A percentile compares a stretch with the other conserved stretches of the same genome.
These are phyloP conservation scores for Centruroides vittatus DNA, from an alignment of 1,140 invertebrate genomes.

Conservation along the genomic window DNA sequence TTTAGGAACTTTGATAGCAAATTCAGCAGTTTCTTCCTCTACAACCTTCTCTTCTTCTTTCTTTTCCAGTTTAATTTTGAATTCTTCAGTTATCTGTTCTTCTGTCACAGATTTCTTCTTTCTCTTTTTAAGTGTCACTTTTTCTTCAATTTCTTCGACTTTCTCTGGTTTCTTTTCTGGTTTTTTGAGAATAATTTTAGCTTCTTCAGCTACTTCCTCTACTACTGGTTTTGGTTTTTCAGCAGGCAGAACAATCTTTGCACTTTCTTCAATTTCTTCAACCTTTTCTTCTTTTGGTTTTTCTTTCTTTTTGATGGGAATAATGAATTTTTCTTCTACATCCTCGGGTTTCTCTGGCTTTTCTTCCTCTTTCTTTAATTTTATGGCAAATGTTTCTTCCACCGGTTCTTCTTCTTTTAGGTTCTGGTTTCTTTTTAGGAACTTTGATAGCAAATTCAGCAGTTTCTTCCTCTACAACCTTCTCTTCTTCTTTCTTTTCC, in stretches of 20 bases:
- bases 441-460: constrained; percentile 33
- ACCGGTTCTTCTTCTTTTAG: constrained; percentile 14
- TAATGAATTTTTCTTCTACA: constrained; percentile 17
- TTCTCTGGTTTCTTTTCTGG: constrained; percentile 7
- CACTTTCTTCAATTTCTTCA: constrained; percentile 7
- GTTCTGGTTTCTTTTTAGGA: constrained; percentile 16
- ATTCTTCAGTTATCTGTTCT: constrained; percentile 12
- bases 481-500: neutral
- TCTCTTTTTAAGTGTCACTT: constrained; percentile 12
- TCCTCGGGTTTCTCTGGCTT: constrained; percentile 32
- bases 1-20: constrained; percentile 4
- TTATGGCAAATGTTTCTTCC: constrained; percentile 12
- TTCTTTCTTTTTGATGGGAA: constrained; percentile 36
- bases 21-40: constrained; percentile 14
- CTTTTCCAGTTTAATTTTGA: neutral
- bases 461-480: constrained; percentile 27
- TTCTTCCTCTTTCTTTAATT: neutral
- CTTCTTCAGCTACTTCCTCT: constrained; percentile 9
- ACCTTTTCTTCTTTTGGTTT: constrained; percentile 27
- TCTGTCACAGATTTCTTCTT: neutral
- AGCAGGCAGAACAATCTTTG: constrained; percentile 2
- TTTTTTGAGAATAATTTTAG: constrained; percentile 2
- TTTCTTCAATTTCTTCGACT: constrained; percentile 5
- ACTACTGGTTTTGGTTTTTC: constrained; percentile 7
- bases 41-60: constrained; percentile 11